Evolutionary conservation across 2,888 invertebrate species (phyloP).

Genomic region (Agrenia bidenticulata): DNA sequence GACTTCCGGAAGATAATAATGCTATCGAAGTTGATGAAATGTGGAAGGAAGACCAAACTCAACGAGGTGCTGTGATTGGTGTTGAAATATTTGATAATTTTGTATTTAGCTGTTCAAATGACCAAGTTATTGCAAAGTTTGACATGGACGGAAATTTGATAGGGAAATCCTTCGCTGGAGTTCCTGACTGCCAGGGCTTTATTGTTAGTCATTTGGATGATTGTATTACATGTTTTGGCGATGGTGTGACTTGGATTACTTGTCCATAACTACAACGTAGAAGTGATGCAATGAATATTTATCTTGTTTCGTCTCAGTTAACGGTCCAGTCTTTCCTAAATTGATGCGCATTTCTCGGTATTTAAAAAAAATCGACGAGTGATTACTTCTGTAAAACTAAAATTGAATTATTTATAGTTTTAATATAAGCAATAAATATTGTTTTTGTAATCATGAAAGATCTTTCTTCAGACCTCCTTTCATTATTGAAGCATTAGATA

Average conservation of each 20-base stretch:
- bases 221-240: slow-evolving; percentile 34
- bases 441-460: too few relatives aligned
- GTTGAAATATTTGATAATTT: slow-evolving; percentile 15
- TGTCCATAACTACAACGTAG: neutral
- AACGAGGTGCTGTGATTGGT: slow-evolving; percentile 40
- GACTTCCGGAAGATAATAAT: neutral
- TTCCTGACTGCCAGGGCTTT: slow-evolving; percentile 42
- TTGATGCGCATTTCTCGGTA: too few relatives aligned
- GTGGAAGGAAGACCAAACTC: slow-evolving; percentile 26
- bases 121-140: slow-evolving; percentile 38
- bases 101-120: slow-evolving; percentile 38
- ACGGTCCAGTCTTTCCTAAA: too few relatives aligned
- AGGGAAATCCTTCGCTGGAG: slow-evolving; percentile 31
- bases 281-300: neutral
- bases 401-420: too few relatives aligned
- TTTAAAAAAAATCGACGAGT: too few relatives aligned
- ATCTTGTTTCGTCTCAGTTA: too few relatives aligned
- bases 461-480: too few relatives aligned
- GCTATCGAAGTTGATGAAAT: slow-evolving; percentile 9
- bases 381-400: too few relatives aligned
- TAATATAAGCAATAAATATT: too few relatives aligned
- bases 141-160: slow-evolving; percentile 21
- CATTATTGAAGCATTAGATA: too few relatives aligned
- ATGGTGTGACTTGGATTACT: slow-evolving; percentile 36
- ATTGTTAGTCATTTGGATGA: slow-evolving; percentile 20